Evolutionary conservation across 1,140 invertebrate species (phyloP).

Genomic region (Drosophila kepulauana): DNA sequence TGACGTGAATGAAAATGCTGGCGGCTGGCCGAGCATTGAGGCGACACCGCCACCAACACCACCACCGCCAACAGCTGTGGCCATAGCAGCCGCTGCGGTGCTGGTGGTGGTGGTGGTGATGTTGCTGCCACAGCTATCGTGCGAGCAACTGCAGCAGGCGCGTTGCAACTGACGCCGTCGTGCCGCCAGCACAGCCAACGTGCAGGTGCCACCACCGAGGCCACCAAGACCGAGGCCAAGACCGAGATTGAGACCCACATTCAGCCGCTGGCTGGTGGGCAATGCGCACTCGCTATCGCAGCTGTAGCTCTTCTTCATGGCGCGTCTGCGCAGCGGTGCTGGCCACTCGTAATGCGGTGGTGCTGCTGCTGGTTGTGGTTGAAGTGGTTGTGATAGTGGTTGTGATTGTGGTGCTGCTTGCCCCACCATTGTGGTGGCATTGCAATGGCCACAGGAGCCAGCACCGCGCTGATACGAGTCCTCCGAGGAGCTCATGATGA

Average conservation of each 20-base stretch:
- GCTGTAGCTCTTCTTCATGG: slow-evolving; percentile 80
- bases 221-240: slow-evolving; percentile 46
- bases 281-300: slow-evolving; percentile 74
- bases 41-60: slow-evolving; percentile 1
- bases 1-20: slow-evolving; percentile 73
- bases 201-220: slow-evolving; percentile 54
- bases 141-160: slow-evolving; percentile 66
- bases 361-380: slow-evolving; percentile 5
- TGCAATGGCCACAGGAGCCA: slow-evolving; percentile 55
- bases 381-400: no score
- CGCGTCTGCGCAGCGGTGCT: slow-evolving; percentile 56
- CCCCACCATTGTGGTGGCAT: slow-evolving; percentile 14
- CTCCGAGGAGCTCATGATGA: slow-evolving; percentile 85
- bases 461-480: slow-evolving; percentile 73
- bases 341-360: slow-evolving; percentile 16
- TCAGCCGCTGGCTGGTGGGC: slow-evolving; percentile 36
- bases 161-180: slow-evolving; percentile 80
- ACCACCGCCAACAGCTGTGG: slow-evolving; percentile 35
- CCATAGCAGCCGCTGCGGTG: slow-evolving; percentile 41
- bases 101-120: slow-evolving; percentile 57
- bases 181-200: slow-evolving; percentile 65
- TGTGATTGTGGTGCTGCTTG: not conserved
- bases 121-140: slow-evolving; percentile 33
- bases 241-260: slow-evolving; percentile 25
- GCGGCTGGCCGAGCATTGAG: slow-evolving; percentile 24